A percentile compares a stretch with the other conserved stretches of the same genome.
These are phyloP conservation scores for Diadegma fenestrale DNA, from an alignment of 2,888 invertebrate genomes.

Conservation along the genomic window DNA sequence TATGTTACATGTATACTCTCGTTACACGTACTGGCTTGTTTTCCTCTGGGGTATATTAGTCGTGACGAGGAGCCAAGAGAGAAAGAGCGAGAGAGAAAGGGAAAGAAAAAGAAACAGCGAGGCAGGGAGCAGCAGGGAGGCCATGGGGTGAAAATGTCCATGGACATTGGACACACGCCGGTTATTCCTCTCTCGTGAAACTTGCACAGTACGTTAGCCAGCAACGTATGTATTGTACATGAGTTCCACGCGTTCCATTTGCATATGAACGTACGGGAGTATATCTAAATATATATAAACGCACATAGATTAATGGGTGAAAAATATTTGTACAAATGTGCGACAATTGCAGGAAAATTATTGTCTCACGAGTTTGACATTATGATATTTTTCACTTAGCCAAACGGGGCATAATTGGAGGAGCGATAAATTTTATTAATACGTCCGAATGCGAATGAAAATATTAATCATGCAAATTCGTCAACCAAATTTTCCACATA, in stretches of 20 bases:
- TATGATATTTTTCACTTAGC: background rate
- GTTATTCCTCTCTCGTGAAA: constrained; percentile 51
- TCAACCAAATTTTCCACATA: background rate
- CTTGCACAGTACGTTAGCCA: constrained; percentile 51
- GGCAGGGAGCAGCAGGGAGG: constrained; percentile 18
- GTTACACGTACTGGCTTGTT: background rate
- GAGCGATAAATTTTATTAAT: background rate
- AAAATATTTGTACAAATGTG: constrained; percentile 18
- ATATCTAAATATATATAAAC: background rate
- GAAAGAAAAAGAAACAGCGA: constrained; percentile 29
- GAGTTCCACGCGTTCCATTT: constrained; percentile 61
- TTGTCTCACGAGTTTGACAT: background rate
- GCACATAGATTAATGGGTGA: constrained; percentile 1
- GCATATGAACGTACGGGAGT: constrained; percentile 57
- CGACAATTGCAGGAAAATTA: background rate
- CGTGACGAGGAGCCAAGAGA: constrained; percentile 3
- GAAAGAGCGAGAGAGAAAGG: constrained; percentile 4
- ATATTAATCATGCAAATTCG: background rate
- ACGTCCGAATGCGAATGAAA: background rate
- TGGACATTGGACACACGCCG: constrained; percentile 59
- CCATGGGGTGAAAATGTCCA: constrained; percentile 50
- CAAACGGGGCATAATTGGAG: background rate
- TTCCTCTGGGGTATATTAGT: constrained; percentile 28
- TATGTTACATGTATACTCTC: background rate
- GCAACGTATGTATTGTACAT: constrained; percentile 63